Conservation (phyloP, 2,888 invertebrate genomes). For the Aplocera efformata region DNA sequence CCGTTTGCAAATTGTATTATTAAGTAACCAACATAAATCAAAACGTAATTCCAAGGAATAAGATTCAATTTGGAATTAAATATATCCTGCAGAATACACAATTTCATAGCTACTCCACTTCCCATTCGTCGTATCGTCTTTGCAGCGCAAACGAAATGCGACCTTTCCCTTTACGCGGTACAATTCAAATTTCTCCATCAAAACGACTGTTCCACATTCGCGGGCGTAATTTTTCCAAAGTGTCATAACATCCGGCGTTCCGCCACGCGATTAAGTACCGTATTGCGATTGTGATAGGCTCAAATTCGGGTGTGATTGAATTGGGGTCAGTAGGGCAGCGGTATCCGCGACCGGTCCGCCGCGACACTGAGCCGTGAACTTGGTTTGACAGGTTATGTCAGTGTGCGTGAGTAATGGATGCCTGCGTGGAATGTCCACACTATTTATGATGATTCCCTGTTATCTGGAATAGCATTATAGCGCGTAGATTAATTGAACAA, state of each 20-base stretch:
- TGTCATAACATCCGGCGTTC: slow-evolving; percentile 9
- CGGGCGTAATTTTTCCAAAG: slow-evolving; percentile 5
- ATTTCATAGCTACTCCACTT: slow-evolving; percentile 2
- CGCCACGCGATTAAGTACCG: slow-evolving; percentile 4
- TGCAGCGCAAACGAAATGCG: background rate
- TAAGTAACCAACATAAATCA: slow-evolving; percentile 13
- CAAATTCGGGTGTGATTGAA: slow-evolving; percentile 4
- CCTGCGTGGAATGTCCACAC: slow-evolving; percentile 14
- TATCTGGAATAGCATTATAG: no score
- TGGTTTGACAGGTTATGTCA: slow-evolving; percentile 53
- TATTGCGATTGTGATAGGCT: slow-evolving; percentile 6
- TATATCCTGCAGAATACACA: slow-evolving; percentile 9
- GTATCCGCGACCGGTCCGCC: slow-evolving; percentile 46
- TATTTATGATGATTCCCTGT: background rate
- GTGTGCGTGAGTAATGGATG: slow-evolving; percentile 22
- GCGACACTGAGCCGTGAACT: slow-evolving; percentile 62
- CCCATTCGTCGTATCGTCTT: slow-evolving; percentile 2
- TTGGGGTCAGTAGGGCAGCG: slow-evolving; percentile 51
- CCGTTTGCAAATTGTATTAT: slow-evolving; percentile 3
- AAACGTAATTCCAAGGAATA: slow-evolving; percentile 12
- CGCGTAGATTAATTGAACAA: no score
- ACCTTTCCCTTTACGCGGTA: background rate
- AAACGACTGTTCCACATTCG: slow-evolving; percentile 8
- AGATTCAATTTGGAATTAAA: slow-evolving; percentile 17
- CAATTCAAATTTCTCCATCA: slow-evolving; percentile 4